A percentile compares a stretch with the other conserved stretches of the same genome.
Conservation (phyloP, 53 echinoderm and acorn worm species). For the Echinometra lucunter region DNA sequence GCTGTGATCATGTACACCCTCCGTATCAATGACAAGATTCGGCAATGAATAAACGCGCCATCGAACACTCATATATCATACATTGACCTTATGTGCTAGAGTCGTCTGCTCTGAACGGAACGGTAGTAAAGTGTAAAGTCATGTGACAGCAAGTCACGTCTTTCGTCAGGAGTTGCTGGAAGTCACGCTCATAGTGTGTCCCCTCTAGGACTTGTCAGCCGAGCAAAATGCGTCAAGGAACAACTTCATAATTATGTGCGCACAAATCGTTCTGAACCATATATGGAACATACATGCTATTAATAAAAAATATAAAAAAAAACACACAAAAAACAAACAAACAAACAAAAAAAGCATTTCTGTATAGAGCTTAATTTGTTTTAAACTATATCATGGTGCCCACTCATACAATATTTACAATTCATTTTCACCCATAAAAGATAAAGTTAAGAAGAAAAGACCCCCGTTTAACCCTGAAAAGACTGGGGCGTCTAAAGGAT, state of each 20-base stretch:
- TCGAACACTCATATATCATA: conserved; percentile 30
- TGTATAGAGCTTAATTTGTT: too few relatives aligned
- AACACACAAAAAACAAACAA: too few relatives aligned
- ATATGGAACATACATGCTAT: too few relatives aligned
- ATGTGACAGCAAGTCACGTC: conserved; percentile 24
- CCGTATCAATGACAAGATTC: conserved; percentile 22
- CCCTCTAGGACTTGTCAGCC: background rate
- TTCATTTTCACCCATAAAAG: too few relatives aligned
- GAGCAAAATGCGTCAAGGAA: conserved; percentile 17
- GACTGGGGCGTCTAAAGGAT: too few relatives aligned
- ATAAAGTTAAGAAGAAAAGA: too few relatives aligned
- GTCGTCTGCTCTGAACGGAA: background rate
- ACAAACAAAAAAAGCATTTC: too few relatives aligned
- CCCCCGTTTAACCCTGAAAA: too few relatives aligned
- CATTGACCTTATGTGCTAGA: conserved; percentile 11
- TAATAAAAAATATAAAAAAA: too few relatives aligned
- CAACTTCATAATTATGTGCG: background rate
- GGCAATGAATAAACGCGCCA: conserved; percentile 28
- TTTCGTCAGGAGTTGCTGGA: background rate
- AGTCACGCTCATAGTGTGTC: background rate
- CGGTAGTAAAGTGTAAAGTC: background rate
- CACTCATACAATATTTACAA: too few relatives aligned
- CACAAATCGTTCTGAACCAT: too few relatives aligned
- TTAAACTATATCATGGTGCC: too few relatives aligned
- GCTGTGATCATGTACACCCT: conserved; percentile 14